phyloP scores from a whole-genome alignment of 2,888 invertebrate species.

The Diploptera punctata region DNA sequence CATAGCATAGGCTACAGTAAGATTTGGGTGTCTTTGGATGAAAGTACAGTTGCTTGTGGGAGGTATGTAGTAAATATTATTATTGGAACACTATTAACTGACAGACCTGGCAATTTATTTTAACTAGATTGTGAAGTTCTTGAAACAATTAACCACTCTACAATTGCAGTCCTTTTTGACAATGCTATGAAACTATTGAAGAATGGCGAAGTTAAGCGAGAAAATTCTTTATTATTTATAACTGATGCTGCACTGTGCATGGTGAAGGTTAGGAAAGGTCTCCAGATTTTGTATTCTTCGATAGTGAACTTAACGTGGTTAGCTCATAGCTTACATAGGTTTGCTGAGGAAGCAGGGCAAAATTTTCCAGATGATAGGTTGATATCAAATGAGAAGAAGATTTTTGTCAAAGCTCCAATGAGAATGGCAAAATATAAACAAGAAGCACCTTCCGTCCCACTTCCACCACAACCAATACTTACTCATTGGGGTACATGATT shows the following conservation, averaged over 20 bases:
- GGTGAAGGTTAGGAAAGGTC: not conserved
- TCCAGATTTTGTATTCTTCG: not conserved
- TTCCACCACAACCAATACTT: not conserved
- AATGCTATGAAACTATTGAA: conserved; percentile 3
- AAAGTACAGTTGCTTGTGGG: not conserved
- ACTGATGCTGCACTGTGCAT: conserved; percentile 1
- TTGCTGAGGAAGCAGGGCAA: not conserved
- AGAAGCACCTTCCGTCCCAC: not conserved
- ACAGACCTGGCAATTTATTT: not conserved
- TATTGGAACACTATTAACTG: not conserved
- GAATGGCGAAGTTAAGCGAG: conserved; percentile 3
- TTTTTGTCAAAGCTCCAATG: not conserved
- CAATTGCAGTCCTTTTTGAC: conserved; percentile 8
- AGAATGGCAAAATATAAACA: not conserved
- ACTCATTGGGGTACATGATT: not conserved
- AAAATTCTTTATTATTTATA: not conserved
- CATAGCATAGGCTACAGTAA: not conserved
- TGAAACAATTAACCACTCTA: not conserved
- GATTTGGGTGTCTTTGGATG: not conserved
- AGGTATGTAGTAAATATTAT: not conserved
- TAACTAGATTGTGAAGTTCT: not conserved
- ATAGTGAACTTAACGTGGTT: not conserved
- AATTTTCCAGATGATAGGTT: not conserved
- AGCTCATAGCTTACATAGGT: not conserved
- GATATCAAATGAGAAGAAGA: not conserved